Conservation (phyloP, 1,140 invertebrate species). For the Ips typographus region DNA sequence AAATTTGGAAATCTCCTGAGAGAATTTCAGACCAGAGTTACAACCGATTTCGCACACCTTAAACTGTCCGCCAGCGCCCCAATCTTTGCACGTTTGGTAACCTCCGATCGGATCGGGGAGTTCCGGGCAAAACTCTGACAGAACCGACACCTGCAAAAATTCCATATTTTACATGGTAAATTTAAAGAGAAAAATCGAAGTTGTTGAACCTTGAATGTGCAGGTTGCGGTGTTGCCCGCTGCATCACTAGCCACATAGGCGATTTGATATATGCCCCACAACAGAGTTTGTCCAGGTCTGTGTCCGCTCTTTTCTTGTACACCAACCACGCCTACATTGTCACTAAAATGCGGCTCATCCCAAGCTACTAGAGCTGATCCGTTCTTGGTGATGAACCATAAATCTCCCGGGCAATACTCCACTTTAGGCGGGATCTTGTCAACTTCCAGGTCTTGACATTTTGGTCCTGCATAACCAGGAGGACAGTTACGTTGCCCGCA, state of each 20-base stretch:
- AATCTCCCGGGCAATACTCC: slow-evolving; percentile 87
- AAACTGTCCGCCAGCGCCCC: slow-evolving; percentile 94
- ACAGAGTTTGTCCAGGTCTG: slow-evolving; percentile 84
- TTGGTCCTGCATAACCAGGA: slow-evolving; percentile 78
- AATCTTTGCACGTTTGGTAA: slow-evolving; percentile 87
- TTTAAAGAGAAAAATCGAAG: too few relatives aligned
- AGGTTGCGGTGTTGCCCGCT: slow-evolving; percentile 86
- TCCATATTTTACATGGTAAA: neutral
- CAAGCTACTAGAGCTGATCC: slow-evolving; percentile 90
- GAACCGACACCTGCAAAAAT: slow-evolving; percentile 68
- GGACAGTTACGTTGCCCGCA: slow-evolving; percentile 87
- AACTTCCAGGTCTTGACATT: slow-evolving; percentile 80
- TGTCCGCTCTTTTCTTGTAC: slow-evolving; percentile 86
- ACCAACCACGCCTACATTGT: slow-evolving; percentile 79
- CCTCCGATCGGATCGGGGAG: slow-evolving; percentile 87
- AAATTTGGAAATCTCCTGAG: slow-evolving; percentile 88
- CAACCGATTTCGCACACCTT: slow-evolving; percentile 90
- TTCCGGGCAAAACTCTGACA: slow-evolving; percentile 88
- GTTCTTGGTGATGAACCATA: slow-evolving; percentile 92
- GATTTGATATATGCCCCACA: slow-evolving; percentile 92
- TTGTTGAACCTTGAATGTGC: slow-evolving; percentile 73
- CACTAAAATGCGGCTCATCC: slow-evolving; percentile 90
- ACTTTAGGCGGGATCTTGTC: slow-evolving; percentile 74
- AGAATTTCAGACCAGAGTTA: slow-evolving; percentile 83
- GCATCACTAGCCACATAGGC: slow-evolving; percentile 92